Evolutionary conservation across 1,140 invertebrate species (phyloP).

Genomic region (Rhopalosiphum padi): DNA sequence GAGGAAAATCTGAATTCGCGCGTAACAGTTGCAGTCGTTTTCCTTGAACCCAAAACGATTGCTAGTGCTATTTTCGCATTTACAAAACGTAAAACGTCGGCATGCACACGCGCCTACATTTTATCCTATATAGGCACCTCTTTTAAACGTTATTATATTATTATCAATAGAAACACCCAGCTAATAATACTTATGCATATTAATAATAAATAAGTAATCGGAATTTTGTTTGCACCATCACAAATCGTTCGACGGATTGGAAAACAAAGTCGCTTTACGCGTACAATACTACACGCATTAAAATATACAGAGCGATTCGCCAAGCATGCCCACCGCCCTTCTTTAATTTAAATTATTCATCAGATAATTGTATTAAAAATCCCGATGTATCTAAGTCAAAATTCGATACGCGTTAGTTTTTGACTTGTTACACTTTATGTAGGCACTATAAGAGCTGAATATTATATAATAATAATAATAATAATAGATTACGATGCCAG

Average conservation of each 20-base stretch:
- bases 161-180: not conserved
- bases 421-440: not conserved
- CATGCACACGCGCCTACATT: not conserved
- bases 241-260: not conserved
- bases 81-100: not conserved
- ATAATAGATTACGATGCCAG: not conserved
- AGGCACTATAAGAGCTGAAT: too few species aligned
- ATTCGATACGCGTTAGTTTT: not conserved
- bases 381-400: not conserved
- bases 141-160: not conserved
- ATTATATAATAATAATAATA: too few species aligned
- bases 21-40: slow-evolving; percentile 2
- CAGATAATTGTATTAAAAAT: not conserved
- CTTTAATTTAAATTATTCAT: not conserved
- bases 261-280: not conserved
- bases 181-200: not conserved
- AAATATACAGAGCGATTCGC: too few species aligned
- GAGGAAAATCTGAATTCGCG: slow-evolving; percentile 31
- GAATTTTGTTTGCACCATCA: not conserved
- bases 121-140: not conserved
- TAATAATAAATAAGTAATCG: not conserved
- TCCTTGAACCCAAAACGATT: slow-evolving; percentile 40
- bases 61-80: slow-evolving; percentile 10
- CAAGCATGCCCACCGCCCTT: not conserved
- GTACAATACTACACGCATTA: too few species aligned